Evolutionary conservation across 2,888 invertebrate genomes (phyloP).

Genomic region (Morinoia aosen): DNA sequence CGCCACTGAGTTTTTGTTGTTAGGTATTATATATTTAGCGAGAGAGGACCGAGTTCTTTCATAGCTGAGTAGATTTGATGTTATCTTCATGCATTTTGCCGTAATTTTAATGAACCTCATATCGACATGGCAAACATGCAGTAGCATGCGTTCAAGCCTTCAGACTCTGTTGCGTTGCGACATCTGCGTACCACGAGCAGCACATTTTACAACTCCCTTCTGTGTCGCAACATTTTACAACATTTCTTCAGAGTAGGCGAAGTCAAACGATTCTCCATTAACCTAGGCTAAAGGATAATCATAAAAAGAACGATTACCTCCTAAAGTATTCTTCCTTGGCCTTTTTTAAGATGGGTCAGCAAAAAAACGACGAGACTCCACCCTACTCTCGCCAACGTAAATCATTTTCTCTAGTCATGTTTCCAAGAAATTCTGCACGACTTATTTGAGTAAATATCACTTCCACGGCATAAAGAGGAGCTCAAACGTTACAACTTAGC

Average conservation of each 20-base stretch:
- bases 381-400: not conserved
- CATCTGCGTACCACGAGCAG: too few species aligned
- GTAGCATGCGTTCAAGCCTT: too few species aligned
- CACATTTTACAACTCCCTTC: too few species aligned
- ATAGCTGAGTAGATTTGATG: too few species aligned
- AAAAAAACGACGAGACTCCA: not conserved
- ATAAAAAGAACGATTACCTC: not conserved
- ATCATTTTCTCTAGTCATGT: not conserved
- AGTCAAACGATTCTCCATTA: not conserved
- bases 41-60: too few species aligned
- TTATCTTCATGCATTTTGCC: too few species aligned
- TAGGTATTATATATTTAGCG: too few species aligned
- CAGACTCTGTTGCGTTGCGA: too few species aligned
- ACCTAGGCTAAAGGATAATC: not conserved
- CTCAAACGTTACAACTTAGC: not conserved
- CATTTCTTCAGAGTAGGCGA: not conserved
- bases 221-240: not conserved
- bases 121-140: too few species aligned
- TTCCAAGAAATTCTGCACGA: not conserved
- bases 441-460: not conserved
- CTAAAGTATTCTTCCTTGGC: not conserved
- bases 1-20: too few species aligned
- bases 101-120: too few species aligned
- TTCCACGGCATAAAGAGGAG: not conserved
- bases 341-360: not conserved